These are phyloP conservation scores for Melitaea athalia DNA, from an alignment of 2,888 invertebrate genomes.

Conservation along the genomic window DNA sequence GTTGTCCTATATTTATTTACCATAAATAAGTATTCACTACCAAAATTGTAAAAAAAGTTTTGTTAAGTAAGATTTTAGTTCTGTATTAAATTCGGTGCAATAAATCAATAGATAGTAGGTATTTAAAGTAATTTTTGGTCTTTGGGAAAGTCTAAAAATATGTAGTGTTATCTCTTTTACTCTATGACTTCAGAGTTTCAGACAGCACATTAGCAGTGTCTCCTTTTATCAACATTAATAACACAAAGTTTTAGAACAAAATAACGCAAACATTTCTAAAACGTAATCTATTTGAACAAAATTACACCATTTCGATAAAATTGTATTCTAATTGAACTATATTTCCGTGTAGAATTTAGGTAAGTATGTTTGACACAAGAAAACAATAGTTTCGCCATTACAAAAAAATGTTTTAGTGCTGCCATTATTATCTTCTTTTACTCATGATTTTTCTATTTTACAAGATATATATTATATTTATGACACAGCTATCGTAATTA, in stretches of 20 bases:
- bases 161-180: conserved; percentile 2
- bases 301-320: too few species aligned
- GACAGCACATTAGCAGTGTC: not conserved
- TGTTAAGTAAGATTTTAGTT: not conserved
- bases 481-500: too few species aligned
- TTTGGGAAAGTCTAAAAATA: not conserved
- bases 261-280: too few species aligned
- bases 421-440: conserved; percentile 12
- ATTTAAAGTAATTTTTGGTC: not conserved
- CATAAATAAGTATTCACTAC: not conserved
- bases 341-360: too few species aligned
- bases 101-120: not conserved
- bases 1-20: not conserved
- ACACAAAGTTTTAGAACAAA: too few species aligned
- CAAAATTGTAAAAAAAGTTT: not conserved
- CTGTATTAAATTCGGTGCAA: not conserved
- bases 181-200: too few species aligned
- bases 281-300: too few species aligned
- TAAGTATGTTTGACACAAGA: not conserved
- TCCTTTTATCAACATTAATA: too few species aligned
- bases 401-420: conserved; percentile 27
- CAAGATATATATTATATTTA: too few species aligned
- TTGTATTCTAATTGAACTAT: too few species aligned
- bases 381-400: conserved; percentile 31
- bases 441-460: too few species aligned